Evolutionary conservation across 2,888 invertebrate species (phyloP), one percentile per base, ranked within the genome.

Genomic region (Oasisia sp.): DNA sequence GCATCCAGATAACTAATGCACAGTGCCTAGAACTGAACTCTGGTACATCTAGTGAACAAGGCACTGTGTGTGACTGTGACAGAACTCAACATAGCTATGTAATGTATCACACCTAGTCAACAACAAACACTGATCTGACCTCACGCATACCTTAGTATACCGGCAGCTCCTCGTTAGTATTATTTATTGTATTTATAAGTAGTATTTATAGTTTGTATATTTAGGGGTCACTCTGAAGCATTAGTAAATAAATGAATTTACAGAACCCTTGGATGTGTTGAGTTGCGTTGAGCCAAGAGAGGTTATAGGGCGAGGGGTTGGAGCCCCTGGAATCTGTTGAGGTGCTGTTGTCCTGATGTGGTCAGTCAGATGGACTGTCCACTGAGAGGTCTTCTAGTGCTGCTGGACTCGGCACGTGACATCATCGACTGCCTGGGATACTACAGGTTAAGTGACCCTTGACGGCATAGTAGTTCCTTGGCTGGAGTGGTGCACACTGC

Each of bases 141-240:
- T 74, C 74, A 27, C 27, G 74, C 74, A 19, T 5, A 74, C n/a
- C 19, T n/a, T n/a, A 74, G 74, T 74, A 19, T 27, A 19, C 74
- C 27, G 74, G 74, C 74, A 74, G 74, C 74, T 74, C 74, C 74
- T 50, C 74, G 7, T 74, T 74, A 74, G 74, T 74, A 74, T 74
- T 74, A 74, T 74, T 74, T 74, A 74, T 74, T 74, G 74, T 74
- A 74, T 74, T 74, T 74, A 74, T 74, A 74, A 74, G n/a, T 74
- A 74, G 74, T 74, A 74, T 74, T 74, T 74, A 74, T 74, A 74
- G 74, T 74, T 74, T 74, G 74, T 74, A 74, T 74, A n/a, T 74
- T 74, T 74, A 74, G 74, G 74, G 19, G 74, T 74, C 74, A 74
- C 74, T 74, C 27, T 74, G 74, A 74, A 74, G 74, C 74, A 74